Evolutionary conservation across 2,797 vertebrate genomes (phyloP).

Genomic region (Babyrousa celebensis): DNA sequence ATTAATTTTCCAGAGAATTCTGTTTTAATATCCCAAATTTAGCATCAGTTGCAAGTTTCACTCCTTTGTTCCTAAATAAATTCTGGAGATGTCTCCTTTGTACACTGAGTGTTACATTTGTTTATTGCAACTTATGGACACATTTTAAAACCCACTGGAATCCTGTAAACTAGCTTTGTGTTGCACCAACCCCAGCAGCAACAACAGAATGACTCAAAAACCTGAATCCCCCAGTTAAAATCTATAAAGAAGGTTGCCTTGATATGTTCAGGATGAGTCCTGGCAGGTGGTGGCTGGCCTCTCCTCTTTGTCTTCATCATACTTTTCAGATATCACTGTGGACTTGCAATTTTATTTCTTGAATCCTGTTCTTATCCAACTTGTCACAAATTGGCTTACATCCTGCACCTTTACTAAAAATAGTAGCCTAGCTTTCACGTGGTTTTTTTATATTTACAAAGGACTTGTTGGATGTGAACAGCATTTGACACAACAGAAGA

Average conservation of each 20-base stretch:
- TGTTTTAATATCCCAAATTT: not conserved
- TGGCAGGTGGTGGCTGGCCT: not conserved
- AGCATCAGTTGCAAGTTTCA: not conserved
- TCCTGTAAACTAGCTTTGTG: not conserved
- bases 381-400: not conserved
- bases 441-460: not conserved
- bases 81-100: not conserved
- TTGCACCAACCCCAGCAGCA: not conserved
- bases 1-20: not conserved
- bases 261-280: not conserved
- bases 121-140: not conserved
- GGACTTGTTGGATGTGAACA: not conserved
- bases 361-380: not conserved
- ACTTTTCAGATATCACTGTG: not conserved
- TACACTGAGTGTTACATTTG: not conserved
- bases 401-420: not conserved
- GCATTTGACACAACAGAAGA: not conserved
- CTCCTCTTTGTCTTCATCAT: not conserved
- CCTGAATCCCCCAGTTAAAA: not conserved
- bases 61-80: not conserved
- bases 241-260: not conserved
- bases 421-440: not conserved
- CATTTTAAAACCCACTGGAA: not conserved
- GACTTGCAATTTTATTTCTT: not conserved
- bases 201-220: not conserved